phyloP scores from a whole-genome alignment of 1,140 invertebrate species.

The Diorhabda sublineata region DNA sequence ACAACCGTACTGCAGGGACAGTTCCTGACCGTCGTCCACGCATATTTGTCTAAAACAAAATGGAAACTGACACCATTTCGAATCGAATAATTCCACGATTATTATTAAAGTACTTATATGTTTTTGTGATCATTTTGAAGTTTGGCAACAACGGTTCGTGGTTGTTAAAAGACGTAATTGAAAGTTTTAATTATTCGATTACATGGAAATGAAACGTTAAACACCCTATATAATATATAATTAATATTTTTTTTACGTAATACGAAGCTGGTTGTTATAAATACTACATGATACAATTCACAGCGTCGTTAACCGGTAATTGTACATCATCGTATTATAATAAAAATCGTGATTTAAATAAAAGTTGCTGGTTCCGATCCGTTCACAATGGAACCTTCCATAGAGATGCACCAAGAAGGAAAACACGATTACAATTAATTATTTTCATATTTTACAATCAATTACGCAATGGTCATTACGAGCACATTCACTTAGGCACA shows the following conservation, averaged over 20 bases:
- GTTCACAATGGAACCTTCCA: conserved; percentile 4
- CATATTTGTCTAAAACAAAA: conserved; percentile 61
- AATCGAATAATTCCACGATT: too few species aligned
- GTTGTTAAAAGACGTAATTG: too few species aligned
- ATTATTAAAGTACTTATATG: too few species aligned
- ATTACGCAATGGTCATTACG: conserved; percentile 11
- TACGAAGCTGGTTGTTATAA: too few species aligned
- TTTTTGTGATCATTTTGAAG: too few species aligned
- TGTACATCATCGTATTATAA: conserved; percentile 53
- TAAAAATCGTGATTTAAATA: conserved; percentile 18
- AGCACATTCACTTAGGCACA: neutral
- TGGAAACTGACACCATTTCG: too few species aligned
- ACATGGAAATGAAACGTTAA: too few species aligned
- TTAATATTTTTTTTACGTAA: too few species aligned
- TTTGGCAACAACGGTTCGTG: too few species aligned
- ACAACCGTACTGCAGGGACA: conserved; percentile 72
- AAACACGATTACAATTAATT: conserved; percentile 7
- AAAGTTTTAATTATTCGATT: too few species aligned
- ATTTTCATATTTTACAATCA: conserved; percentile 13
- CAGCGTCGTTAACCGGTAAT: conserved; percentile 74
- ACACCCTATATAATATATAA: too few species aligned
- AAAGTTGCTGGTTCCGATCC: neutral
- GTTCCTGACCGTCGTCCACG: conserved; percentile 75
- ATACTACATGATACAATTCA: conserved; percentile 70
- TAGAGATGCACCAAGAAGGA: conserved; percentile 1